Evolutionary conservation across 2,797 vertebrate species (phyloP).

Genomic region (Sylvilagus floridanus): DNA sequence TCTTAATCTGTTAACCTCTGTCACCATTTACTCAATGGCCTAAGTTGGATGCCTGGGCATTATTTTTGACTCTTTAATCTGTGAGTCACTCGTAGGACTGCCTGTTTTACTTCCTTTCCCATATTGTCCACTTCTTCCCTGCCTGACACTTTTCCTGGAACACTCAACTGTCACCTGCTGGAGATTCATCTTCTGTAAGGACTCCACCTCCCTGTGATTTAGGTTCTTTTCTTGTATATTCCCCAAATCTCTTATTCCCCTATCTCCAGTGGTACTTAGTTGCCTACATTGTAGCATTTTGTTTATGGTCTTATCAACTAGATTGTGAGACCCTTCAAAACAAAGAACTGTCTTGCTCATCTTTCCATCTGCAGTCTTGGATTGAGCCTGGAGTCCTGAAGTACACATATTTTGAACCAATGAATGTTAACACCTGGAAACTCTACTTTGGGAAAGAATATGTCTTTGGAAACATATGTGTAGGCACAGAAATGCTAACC

Average conservation of each 20-base stretch:
- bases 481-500: slow-evolving; percentile 32
- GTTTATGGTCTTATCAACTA: neutral
- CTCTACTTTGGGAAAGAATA: neutral
- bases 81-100: neutral
- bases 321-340: neutral
- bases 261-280: neutral
- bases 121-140: neutral
- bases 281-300: neutral
- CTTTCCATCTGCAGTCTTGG: neutral
- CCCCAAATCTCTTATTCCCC: neutral
- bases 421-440: neutral
- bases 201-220: neutral
- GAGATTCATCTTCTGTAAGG: neutral
- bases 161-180: neutral
- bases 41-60: neutral
- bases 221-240: neutral
- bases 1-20: neutral
- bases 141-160: neutral
- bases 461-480: neutral
- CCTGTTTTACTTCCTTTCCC: neutral
- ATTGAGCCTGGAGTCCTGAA: neutral
- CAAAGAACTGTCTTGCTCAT: neutral
- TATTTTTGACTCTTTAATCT: neutral
- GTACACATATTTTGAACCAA: neutral
- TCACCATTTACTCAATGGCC: neutral